Base-by-base conservation (phyloP, 2,888 invertebrate genomes). In the Oconnorella tubifera region DNA sequence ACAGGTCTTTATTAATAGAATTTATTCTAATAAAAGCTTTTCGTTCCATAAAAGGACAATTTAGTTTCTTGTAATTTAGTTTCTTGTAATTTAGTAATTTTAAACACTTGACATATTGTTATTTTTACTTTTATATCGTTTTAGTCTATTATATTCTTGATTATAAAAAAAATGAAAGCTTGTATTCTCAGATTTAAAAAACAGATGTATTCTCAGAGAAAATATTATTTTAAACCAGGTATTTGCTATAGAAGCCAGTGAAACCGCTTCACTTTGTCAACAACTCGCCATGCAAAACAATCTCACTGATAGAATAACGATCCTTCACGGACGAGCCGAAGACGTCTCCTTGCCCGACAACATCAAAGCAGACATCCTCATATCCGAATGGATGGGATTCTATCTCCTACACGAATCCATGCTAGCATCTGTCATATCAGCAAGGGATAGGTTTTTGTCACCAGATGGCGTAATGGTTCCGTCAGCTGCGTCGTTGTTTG, bases 371-470 rank as follows among this genome's bases (percentile, higher is more conserved):
- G 80, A 81, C 68, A 68, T 81, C 19, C 76, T 82, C 2, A 72
- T 82, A 23, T 80, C 80, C 0, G 81, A 81, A 68, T 81, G 81
- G 81, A 81, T 81, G 81, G 81, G 81, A 0, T 80, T 81, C 69
- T 81, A 81, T 66, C 71, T 81, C 28, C 70, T 81, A 1, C 81
- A 81, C 61, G 81, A 81, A 66, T 78, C 79, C 1, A 81, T 80
- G 80, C 68, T 81, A 6, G 75, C 76, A 50, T 79, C 80, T 19
- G 77, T 81, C 1, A 70, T 81, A 1, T 69, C 67, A 59, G 80
- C 81, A 1, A 65, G 81, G 29, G 79, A 81, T 64, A 75, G 74
- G 58, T 80, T 75, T 69, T 69, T 81, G 33, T 68, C 72, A 1
- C 67, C 71, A 6, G 74, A 75, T 62, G 80, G 80, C 1, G 62